A percentile compares a stretch with the other conserved stretches of the same genome.
Evolutionary conservation across 2,888 invertebrate genomes (phyloP).

Genomic region (Cantharis lateralis): DNA sequence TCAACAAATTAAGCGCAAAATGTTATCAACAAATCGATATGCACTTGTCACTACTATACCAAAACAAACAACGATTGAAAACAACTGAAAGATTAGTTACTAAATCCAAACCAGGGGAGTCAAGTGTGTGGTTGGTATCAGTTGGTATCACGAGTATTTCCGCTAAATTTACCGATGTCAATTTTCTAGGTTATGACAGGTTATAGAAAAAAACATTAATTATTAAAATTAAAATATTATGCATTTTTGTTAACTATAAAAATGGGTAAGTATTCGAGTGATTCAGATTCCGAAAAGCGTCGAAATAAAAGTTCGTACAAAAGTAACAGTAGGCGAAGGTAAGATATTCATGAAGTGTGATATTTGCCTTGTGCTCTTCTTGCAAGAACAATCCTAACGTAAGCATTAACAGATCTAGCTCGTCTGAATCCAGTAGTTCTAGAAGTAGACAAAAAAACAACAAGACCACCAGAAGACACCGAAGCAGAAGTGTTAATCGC

Average conservation of each 20-base stretch:
- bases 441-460: conserved; percentile 35
- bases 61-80: conserved; percentile 9
- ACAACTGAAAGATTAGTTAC: neutral
- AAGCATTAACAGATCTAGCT: conserved; percentile 46
- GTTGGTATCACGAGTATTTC: neutral
- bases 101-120: neutral
- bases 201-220: neutral
- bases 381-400: conserved; percentile 17
- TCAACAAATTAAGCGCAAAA: neutral
- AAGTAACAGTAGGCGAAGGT: conserved; percentile 51
- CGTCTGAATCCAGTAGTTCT: conserved; percentile 47
- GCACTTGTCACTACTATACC: conserved; percentile 2
- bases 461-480: conserved; percentile 41
- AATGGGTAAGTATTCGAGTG: conserved; percentile 57
- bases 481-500: conserved; percentile 44
- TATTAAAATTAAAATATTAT: conserved; percentile 5
- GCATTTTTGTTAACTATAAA: neutral
- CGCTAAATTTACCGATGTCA: neutral
- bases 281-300: conserved; percentile 52
- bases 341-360: conserved; percentile 36
- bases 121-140: neutral
- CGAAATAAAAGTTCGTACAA: conserved; percentile 50
- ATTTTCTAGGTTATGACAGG: neutral
- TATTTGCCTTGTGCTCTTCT: conserved; percentile 11
- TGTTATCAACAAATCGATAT: conserved; percentile 9